Evolutionary conservation across 64 coral and sea anemone genomes (phyloP).

Genomic region (Pocillopora damicornis): DNA sequence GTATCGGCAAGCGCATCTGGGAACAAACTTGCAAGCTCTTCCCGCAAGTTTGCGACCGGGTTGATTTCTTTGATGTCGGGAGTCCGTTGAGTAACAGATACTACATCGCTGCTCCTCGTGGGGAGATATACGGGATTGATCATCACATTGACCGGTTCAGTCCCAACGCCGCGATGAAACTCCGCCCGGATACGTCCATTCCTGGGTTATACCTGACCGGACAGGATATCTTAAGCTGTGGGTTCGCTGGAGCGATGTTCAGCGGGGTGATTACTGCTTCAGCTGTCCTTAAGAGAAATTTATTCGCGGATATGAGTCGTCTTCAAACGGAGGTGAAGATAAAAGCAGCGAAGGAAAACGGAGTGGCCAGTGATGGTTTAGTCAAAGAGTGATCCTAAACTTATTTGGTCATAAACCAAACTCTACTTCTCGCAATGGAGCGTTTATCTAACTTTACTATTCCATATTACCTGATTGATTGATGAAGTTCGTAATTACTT

Average conservation of each 20-base stretch:
- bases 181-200: conserved; percentile 75
- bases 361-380: neutral
- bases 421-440: neutral
- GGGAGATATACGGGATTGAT: conserved; percentile 92
- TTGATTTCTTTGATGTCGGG: conserved; percentile 90
- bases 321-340: neutral
- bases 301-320: conserved; percentile 52
- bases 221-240: conserved; percentile 77
- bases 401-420: neutral
- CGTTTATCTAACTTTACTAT: too few species aligned
- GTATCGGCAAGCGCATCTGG: conserved; percentile 87
- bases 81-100: conserved; percentile 78
- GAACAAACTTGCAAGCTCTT: conserved; percentile 72
- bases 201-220: conserved; percentile 81
- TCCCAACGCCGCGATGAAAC: conserved; percentile 50
- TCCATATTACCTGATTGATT: too few species aligned
- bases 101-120: conserved; percentile 76
- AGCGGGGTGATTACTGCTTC: conserved; percentile 78
- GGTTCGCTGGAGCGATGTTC: conserved; percentile 80
- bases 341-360: neutral
- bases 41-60: conserved; percentile 67
- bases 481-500: too few species aligned
- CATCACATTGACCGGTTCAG: conserved; percentile 86
- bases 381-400: neutral
- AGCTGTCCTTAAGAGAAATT: conserved; percentile 73